Percentiles rank a stretch among this genome's conserved stretches.
phyloP scores from a whole-genome alignment of 2,888 invertebrate genomes.

The Lithosia quadra region DNA sequence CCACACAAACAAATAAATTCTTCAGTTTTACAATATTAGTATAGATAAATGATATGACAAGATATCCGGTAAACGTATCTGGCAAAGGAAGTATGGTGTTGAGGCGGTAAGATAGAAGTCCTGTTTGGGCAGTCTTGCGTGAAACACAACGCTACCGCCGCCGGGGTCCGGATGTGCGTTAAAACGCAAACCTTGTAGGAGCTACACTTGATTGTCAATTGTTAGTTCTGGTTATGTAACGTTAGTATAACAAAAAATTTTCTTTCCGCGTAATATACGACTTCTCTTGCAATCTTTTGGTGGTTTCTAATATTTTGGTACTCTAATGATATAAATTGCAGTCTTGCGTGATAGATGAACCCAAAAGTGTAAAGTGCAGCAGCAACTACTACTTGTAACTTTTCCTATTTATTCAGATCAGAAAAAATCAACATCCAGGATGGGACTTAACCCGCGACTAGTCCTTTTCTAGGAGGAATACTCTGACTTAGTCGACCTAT shows the following conservation, averaged over 20 bases:
- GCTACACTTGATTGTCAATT: constrained; percentile 33
- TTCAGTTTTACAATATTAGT: too few relatives aligned
- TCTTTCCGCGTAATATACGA: too few relatives aligned
- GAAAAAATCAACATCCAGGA: too few relatives aligned
- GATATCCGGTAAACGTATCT: not conserved
- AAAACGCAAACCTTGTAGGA: constrained; percentile 67
- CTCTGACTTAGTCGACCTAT: too few relatives aligned
- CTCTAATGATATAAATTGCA: not conserved
- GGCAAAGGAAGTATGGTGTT: constrained; percentile 59
- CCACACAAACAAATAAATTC: too few relatives aligned
- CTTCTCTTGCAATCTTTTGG: too few relatives aligned
- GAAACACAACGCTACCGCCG: constrained; percentile 55
- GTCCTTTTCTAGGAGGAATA: too few relatives aligned
- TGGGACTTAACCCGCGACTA: too few relatives aligned
- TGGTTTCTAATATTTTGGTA: too few relatives aligned
- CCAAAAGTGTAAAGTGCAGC: too few relatives aligned
- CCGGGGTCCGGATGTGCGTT: constrained; percentile 62
- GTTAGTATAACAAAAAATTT: not conserved
- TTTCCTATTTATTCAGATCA: too few relatives aligned
- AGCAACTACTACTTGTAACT: too few relatives aligned
- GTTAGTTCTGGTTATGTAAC: constrained; percentile 9
- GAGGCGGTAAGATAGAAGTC: constrained; percentile 75
- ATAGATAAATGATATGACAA: not conserved
- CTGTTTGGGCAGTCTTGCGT: constrained; percentile 72
- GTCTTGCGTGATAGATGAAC: not conserved